These are phyloP conservation scores for Rhynchonycteris naso DNA, from an alignment of 2,797 vertebrate species.

Conservation along the genomic window DNA sequence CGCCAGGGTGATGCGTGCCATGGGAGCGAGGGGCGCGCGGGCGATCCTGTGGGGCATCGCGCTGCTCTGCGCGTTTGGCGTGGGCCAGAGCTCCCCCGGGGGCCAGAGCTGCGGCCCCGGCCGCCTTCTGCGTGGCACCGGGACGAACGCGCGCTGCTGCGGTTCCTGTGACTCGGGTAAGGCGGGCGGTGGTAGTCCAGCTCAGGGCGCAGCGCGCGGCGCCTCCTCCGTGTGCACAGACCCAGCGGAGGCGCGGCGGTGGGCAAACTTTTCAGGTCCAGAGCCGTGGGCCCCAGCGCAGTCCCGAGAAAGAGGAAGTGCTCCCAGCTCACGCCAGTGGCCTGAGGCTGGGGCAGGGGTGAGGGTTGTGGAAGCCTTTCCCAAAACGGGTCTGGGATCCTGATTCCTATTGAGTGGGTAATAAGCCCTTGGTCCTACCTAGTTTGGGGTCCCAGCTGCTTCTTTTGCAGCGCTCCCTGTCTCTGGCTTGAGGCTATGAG, in stretches of 20 bases:
- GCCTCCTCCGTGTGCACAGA: background rate
- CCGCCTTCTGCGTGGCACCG: background rate
- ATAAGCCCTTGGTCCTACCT: background rate
- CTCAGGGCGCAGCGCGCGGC: too few species aligned
- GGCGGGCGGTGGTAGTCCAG: background rate
- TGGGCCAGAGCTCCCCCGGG: background rate
- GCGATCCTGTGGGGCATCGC: background rate
- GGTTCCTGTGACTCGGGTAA: background rate
- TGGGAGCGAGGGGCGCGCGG: background rate
- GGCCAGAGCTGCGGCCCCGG: conserved; percentile 24
- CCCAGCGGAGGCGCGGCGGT: rapidly evolving
- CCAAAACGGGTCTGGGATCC: background rate
- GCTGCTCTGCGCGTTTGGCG: conserved; percentile 25
- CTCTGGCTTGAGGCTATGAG: background rate
- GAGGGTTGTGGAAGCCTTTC: background rate
- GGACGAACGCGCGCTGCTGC: conserved; percentile 57
- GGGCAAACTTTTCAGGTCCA: too few species aligned
- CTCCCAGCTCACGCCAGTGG: background rate
- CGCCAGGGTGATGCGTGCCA: rapidly evolving
- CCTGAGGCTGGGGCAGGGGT: background rate
- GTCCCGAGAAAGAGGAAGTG: background rate
- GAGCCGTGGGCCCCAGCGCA: background rate
- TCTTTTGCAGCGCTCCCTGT: background rate
- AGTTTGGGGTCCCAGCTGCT: background rate
- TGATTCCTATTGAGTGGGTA: too few species aligned